Evolutionary conservation across 2,888 invertebrate species (phyloP), one percentile per base, ranked within the genome.

Genomic region (Noctua janthina): DNA sequence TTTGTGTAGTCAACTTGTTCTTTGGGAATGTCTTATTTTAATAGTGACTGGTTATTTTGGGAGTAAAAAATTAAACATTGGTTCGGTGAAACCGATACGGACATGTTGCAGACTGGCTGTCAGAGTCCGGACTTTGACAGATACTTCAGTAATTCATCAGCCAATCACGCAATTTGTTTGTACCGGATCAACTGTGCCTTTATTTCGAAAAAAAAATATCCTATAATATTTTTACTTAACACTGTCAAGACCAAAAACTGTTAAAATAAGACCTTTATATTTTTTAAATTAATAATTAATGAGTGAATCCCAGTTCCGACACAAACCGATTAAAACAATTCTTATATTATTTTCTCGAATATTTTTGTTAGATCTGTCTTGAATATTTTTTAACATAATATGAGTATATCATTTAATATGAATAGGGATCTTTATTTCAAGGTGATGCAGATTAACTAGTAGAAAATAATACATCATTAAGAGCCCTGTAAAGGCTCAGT

Each of bases 1-100:
- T 92, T 91, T 91, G 76, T 82, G 82, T 92, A 92, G 91, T 74
- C 49, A 62, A 75, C 74, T 79, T 83, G 62, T 74, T 79, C 79
- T 76, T 69, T 46, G n/a, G 43, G 66, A 72, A 67, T 51, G 54
- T 77, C 59, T 75, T 79, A 77, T 77, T 87, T 75, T 64, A 75
- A 79, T 67, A 79, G 62, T 72, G 49, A 6, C 15, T 35, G 51
- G 39, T n/a, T 3, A 10, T 76, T 71, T 54, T n/a, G 0, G 0
- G 23, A 39, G 1, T 0, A 8, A 68, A n/a, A n/a, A 43, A 2
- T 7, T 35, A 20, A 39, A 39, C 7, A 66, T 39, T 1, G 13
- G n/a, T 15, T 15, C 8, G 0, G 15, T 15, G 0, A 17, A n/a
- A 68, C 17, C 15, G 46, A 46, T 15, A 46, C 6, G n/a, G 8